Base-by-base conservation (phyloP, 2,888 invertebrate genomes). In the Pyrochroa serraticornis region DNA sequence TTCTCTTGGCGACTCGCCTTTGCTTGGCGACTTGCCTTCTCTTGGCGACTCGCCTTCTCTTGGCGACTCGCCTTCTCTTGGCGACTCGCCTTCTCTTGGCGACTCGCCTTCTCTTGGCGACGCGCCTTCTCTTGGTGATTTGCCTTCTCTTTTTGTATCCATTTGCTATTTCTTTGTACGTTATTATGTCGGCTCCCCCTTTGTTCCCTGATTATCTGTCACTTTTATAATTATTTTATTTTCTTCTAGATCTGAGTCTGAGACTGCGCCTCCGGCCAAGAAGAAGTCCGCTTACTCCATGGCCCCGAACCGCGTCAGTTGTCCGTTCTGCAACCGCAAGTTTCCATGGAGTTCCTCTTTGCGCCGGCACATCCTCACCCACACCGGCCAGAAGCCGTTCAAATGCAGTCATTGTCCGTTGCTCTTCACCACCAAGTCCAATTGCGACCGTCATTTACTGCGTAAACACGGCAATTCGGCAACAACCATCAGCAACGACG, bases 321-420 rank as follows among this genome's bases (percentile, higher is more conserved):
- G 97, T 71, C 95, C 95, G 0, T 95, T 93, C 74, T 97, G 97
- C 79, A 88, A 91, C 69, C 86, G 97, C 36, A 93, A 94, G 75
- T 97, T 97, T 79, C 97, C 97, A 0, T 97, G 97, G 97, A 92
- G 93, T 0, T 96, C 95, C 30, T 97, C 96, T 0, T 82, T 97
- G 22, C 87, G 95, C n/a, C 86, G 97, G 7, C 97, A 97, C 77
- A 92, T 97, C 34, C 81, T 95, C 5, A 97, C 97, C 0, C 97
- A 97, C 77, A 97, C 97, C 0, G 95, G 92, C 1, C 96, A 97
- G 75, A 97, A 97, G 75, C 97, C 97, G 0, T 97, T 91, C 82
- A 94, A 95, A 75, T 97, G 97, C 78, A 90, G 92, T 0, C 91
- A 93, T 72, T 97, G 97, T 75, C 92, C 93, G 0, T 83, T 97